Evolutionary conservation across 2,888 invertebrate species (phyloP), one percentile per base, ranked within the genome.

Genomic region (Ceratothoa steindachneri): DNA sequence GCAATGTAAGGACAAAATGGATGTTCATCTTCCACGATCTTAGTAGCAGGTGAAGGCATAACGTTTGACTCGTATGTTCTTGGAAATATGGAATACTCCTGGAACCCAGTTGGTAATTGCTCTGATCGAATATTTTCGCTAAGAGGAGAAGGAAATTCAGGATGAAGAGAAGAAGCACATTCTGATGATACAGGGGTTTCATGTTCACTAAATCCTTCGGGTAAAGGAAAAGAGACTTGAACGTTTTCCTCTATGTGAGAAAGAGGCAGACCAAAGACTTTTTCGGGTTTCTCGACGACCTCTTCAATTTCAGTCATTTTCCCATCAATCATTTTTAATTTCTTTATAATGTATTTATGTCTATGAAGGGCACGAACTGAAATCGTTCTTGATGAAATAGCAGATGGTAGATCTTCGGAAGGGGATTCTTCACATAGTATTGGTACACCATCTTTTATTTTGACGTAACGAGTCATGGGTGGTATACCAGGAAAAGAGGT

Each of bases 301-400:
- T 75, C 72, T 67, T 74, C 74, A 29, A 68, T 71, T 29, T 71
- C 74, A n/a, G 67, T 41, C 15, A 64, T 55, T 55, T 55, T 31
- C 29, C 65, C 69, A 75, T 75, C 69, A 52, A 68, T 19, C 24
- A 67, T 65, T 19, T 41, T 66, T 29, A 67, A 41, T 41, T 51
- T 31, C 19, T 71, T 60, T 24, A 74, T 9, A 24, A 71, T 24
- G 24, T n/a, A 28, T 51, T 52, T 65, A 9, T 51, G 73, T 27
- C 64, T 75, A 9, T 64, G 41, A 7, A 67, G 66, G 19, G 31
- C 70, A 27, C 64, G 69, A 12, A 73, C 60, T 12, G 69, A 24
- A 24, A 60, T 24, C n/a, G n/a, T 60, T 24, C 24, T n/a, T 15
- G 60, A 60, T 24, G 60, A 2, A 22, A 60, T 7, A 60, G 22